A percentile compares a stretch with the other conserved stretches of the same genome.
Conservation (phyloP, 2,888 invertebrate species). For the Erpobdella octoculata region DNA sequence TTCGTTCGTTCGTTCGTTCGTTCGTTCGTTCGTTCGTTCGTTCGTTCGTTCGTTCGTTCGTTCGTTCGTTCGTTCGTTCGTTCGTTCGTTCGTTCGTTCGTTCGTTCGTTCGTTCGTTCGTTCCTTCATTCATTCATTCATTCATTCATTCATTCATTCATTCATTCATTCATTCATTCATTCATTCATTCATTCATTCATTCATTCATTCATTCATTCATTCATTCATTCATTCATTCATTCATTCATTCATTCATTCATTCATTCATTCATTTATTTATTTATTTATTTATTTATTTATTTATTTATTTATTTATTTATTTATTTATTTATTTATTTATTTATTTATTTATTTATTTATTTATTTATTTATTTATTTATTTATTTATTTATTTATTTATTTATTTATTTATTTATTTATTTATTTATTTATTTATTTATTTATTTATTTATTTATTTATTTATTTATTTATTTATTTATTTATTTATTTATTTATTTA, state of each 20-base stretch:
- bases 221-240: constrained; percentile 23
- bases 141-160: neutral
- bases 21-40: neutral
- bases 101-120: neutral
- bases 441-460: no score
- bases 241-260: constrained; percentile 26
- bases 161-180: neutral
- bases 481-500: no score
- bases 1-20: constrained; percentile 1
- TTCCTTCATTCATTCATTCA: neutral
- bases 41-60: neutral
- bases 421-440: neutral
- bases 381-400: neutral
- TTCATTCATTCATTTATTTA: no score
- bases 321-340: neutral
- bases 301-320: no score
- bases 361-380: neutral
- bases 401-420: neutral
- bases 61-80: neutral
- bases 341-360: neutral
- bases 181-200: constrained; percentile 1
- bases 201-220: constrained; percentile 1
- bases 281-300: neutral
- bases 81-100: neutral
- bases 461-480: no score